Evolutionary conservation across 2,888 invertebrate genomes (phyloP).

Genomic region (Lampropteryx suffumata): DNA sequence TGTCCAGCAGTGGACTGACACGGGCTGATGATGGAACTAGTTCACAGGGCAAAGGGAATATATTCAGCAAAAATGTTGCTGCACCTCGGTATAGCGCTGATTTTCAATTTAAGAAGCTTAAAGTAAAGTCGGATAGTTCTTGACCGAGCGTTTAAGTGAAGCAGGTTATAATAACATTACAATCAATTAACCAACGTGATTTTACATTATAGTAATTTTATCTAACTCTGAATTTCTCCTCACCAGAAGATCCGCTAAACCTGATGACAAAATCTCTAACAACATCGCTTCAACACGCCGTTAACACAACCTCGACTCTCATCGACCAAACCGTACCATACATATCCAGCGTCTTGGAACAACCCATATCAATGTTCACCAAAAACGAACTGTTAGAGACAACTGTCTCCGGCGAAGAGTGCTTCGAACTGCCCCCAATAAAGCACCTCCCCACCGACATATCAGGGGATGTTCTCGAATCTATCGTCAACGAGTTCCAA

Average conservation of each 20-base stretch:
- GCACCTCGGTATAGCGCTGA: no score
- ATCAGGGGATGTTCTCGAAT: constrained; percentile 66
- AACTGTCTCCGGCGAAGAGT: constrained; percentile 85
- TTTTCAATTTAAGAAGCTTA: no score
- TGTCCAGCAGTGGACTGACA: no score
- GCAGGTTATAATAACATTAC: no score
- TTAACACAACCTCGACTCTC: constrained; percentile 70
- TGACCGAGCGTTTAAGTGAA: no score
- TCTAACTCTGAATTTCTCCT: constrained; percentile 22
- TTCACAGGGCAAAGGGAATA: no score
- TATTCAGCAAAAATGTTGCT: no score
- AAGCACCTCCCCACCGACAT: constrained; percentile 75
- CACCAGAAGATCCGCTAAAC: constrained; percentile 61
- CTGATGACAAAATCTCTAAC: constrained; percentile 74
- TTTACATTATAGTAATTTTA: no score
- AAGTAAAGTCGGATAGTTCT: no score
- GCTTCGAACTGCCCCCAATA: constrained; percentile 87
- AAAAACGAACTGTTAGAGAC: constrained; percentile 59
- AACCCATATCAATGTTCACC: constrained; percentile 64
- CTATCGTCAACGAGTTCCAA: constrained; percentile 70
- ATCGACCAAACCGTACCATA: constrained; percentile 68
- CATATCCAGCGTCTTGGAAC: constrained; percentile 69
- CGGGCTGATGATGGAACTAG: no score
- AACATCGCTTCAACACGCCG: constrained; percentile 69
- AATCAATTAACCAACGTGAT: no score